phyloP scores from a whole-genome alignment of 2,113 vertebrate genomes.

The Hypocryptadius cinnamomeus region DNA sequence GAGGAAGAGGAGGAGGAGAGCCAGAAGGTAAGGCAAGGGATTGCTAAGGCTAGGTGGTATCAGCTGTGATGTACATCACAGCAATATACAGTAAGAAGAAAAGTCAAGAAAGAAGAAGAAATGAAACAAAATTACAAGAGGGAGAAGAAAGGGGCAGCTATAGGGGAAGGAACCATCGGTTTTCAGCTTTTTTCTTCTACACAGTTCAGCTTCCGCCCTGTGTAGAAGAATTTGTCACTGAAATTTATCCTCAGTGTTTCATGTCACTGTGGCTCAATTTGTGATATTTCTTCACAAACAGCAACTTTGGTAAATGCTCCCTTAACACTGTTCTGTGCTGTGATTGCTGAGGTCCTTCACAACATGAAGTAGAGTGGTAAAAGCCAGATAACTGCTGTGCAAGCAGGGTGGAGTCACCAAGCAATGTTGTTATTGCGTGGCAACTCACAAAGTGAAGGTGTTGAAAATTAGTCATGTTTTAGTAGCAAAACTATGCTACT shows the following conservation, averaged over 20 bases:
- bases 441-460: neutral
- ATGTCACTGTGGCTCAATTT: neutral
- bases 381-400: neutral
- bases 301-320: neutral
- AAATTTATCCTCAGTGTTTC: neutral
- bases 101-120: neutral
- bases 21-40: neutral
- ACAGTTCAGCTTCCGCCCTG: neutral
- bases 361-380: neutral
- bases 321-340: neutral
- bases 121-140: neutral
- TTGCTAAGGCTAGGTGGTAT: neutral
- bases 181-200: neutral
- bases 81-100: neutral
- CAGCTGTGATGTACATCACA: neutral
- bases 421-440: neutral
- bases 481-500: neutral
- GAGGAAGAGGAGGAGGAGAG: neutral
- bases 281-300: neutral
- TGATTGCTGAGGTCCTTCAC: neutral
- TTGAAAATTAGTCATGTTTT: conserved; percentile 1
- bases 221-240: neutral
- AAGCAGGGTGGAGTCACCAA: neutral
- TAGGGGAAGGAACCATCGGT: neutral
- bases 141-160: neutral